phyloP scores from a whole-genome alignment of 2,797 vertebrate genomes.

The Hozukius guyotensis region DNA sequence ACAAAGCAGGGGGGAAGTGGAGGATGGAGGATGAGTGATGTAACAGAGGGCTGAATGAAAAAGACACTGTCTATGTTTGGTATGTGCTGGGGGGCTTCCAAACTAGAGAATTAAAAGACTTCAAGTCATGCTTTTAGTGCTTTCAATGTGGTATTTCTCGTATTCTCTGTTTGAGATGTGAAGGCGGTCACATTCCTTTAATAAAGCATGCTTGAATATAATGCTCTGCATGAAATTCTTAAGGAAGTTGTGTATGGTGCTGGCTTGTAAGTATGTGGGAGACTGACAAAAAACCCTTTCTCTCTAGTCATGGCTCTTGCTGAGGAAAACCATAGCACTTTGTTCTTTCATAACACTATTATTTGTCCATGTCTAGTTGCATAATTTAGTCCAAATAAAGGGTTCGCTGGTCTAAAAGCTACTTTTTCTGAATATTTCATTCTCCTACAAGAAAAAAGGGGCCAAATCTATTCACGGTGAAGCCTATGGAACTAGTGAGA shows the following conservation, averaged over 20 bases:
- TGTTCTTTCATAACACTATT: conserved; percentile 42
- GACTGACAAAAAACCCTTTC: neutral
- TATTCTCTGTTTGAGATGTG: conserved; percentile 25
- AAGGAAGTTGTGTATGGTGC: neutral
- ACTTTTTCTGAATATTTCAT: conserved; percentile 76
- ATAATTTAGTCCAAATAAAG: conserved; percentile 73
- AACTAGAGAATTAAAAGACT: neutral
- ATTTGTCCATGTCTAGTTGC: conserved; percentile 63
- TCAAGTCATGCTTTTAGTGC: conserved; percentile 58
- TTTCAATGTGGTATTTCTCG: conserved; percentile 15
- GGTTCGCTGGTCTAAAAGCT: conserved; percentile 60
- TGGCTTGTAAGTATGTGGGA: neutral
- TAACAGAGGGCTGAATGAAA: conserved; percentile 70
- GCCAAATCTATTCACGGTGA: conserved; percentile 19
- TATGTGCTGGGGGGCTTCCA: conserved; percentile 55
- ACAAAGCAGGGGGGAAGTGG: conserved; percentile 69
- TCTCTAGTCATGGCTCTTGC: conserved; percentile 13
- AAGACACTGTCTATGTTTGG: conserved; percentile 68
- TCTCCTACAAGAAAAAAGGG: conserved; percentile 37
- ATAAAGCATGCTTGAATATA: conserved; percentile 45
- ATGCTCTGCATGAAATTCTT: conserved; percentile 20
- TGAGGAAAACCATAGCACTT: conserved; percentile 41
- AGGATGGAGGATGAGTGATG: conserved; percentile 69
- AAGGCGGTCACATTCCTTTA: conserved; percentile 37
- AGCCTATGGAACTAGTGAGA: neutral